Evolutionary conservation across 2,888 invertebrate genomes (phyloP).

Genomic region (Lithophane leautieri): DNA sequence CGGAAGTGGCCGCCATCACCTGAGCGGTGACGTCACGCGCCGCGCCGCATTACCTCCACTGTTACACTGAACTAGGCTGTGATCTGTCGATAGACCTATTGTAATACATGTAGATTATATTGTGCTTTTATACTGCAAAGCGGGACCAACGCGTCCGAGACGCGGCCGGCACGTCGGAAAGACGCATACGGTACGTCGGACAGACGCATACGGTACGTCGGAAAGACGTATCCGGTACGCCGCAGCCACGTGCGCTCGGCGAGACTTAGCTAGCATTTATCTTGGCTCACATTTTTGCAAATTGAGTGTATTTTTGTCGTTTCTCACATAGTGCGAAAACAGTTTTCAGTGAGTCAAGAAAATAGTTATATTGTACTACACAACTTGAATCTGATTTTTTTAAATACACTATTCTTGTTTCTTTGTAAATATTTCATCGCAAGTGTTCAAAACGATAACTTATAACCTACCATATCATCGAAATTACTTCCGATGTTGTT

Average conservation of each 20-base stretch:
- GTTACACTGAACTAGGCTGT: conserved; percentile 86
- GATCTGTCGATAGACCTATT: conserved; percentile 86
- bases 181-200: neutral
- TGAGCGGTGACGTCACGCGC: conserved; percentile 35
- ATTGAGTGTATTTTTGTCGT: conserved; percentile 35
- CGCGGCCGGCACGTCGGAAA: neutral
- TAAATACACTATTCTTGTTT: conserved; percentile 52
- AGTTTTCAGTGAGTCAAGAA: conserved; percentile 47
- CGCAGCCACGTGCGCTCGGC: conserved; percentile 15
- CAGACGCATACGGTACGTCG: neutral
- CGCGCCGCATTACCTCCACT: conserved; percentile 71
- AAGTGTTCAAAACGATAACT: conserved; percentile 63
- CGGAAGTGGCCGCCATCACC: conserved; percentile 84
- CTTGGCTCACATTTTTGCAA: conserved; percentile 50
- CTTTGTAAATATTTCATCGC: conserved; percentile 65
- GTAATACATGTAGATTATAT: conserved; percentile 72
- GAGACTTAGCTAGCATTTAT: conserved; percentile 60
- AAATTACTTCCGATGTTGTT: conserved; percentile 64
- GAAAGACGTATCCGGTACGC: neutral
- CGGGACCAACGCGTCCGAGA: conserved; percentile 78
- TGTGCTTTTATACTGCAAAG: conserved; percentile 78
- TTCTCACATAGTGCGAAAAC: conserved; percentile 52
- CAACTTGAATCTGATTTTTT: conserved; percentile 51
- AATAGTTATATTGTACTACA: conserved; percentile 46
- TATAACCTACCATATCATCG: conserved; percentile 66